phyloP scores from a whole-genome alignment of 2,888 invertebrate species.

The Drosophila kanekoi region DNA sequence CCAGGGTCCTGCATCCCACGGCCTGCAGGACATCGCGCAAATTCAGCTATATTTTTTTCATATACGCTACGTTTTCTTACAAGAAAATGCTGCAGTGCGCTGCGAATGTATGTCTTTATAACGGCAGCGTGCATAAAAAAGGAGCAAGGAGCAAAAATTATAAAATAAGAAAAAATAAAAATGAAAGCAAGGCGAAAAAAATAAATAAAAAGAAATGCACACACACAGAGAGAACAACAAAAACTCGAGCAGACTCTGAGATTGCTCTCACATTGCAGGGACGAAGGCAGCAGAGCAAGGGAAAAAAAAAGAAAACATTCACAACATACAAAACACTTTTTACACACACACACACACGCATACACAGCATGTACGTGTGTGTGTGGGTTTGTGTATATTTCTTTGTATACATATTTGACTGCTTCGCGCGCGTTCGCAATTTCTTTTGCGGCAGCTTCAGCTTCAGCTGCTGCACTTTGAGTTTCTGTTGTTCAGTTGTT shows the following conservation, averaged over 20 bases:
- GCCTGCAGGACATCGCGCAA: slow-evolving; percentile 68
- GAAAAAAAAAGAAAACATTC: slow-evolving; percentile 64
- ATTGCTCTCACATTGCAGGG: slow-evolving; percentile 42
- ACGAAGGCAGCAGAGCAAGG: slow-evolving; percentile 36
- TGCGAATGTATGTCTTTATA: slow-evolving; percentile 78
- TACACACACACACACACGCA: slow-evolving; percentile 45
- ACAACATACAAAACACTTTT: slow-evolving; percentile 69
- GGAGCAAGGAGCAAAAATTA: slow-evolving; percentile 68
- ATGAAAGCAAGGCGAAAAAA: slow-evolving; percentile 22
- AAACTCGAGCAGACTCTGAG: slow-evolving; percentile 39
- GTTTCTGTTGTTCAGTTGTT: slow-evolving; percentile 75
- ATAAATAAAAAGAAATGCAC: not conserved
- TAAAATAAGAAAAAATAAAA: slow-evolving; percentile 63
- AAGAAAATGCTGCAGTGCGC: slow-evolving; percentile 78
- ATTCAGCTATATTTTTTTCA: slow-evolving; percentile 70
- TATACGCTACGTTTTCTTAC: slow-evolving; percentile 66
- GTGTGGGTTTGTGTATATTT: slow-evolving; percentile 24
- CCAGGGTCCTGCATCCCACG: not conserved
- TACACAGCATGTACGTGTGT: slow-evolving; percentile 29
- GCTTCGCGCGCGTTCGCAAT: slow-evolving; percentile 76
- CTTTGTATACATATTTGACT: slow-evolving; percentile 67
- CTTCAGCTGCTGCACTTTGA: slow-evolving; percentile 71
- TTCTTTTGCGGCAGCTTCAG: slow-evolving; percentile 69
- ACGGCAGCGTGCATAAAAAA: slow-evolving; percentile 75
- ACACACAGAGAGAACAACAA: slow-evolving; percentile 29